A percentile compares a stretch with the other conserved stretches of the same genome.
Evolutionary conservation across 2,888 invertebrate genomes (phyloP).

Genomic region (Holacanthella duospinosa): DNA sequence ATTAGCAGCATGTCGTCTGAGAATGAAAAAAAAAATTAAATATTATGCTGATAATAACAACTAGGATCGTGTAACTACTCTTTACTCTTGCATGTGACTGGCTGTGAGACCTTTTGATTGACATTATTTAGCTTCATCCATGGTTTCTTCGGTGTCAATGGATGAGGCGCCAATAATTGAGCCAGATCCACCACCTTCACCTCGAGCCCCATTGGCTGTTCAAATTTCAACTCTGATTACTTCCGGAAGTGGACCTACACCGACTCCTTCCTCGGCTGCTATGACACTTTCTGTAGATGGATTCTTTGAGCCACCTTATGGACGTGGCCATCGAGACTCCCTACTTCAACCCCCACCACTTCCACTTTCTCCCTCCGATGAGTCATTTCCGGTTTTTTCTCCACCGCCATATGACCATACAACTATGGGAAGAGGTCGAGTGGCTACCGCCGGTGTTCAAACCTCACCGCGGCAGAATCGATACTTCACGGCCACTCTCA

Average conservation of each 20-base stretch:
- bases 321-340: slow-evolving; percentile 39
- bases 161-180: slow-evolving; percentile 28
- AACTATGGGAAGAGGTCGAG: slow-evolving; percentile 33
- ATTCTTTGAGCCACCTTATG: slow-evolving; percentile 55
- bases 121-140: slow-evolving; percentile 22
- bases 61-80: too few relatives aligned
- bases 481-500: slow-evolving; percentile 53
- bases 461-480: slow-evolving; percentile 40
- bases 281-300: slow-evolving; percentile 76
- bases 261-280: slow-evolving; percentile 72
- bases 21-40: too few relatives aligned
- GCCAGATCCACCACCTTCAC: slow-evolving; percentile 19
- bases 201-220: slow-evolving; percentile 45
- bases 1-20: too few relatives aligned
- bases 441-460: slow-evolving; percentile 45
- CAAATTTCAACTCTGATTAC: slow-evolving; percentile 36
- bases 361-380: slow-evolving; percentile 47
- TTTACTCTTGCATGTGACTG: slow-evolving; percentile 7
- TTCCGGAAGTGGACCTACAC: slow-evolving; percentile 39
- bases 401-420: slow-evolving; percentile 57
- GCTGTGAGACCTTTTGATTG: not conserved
- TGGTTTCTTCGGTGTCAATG: slow-evolving; percentile 33
- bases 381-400: slow-evolving; percentile 74
- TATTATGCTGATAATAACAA: too few relatives aligned
- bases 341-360: slow-evolving; percentile 56